A percentile compares a stretch with the other conserved stretches of the same genome.
Evolutionary conservation across 1,140 invertebrate genomes (phyloP).

Genomic region (Stenopsyche tienmushanensis): DNA sequence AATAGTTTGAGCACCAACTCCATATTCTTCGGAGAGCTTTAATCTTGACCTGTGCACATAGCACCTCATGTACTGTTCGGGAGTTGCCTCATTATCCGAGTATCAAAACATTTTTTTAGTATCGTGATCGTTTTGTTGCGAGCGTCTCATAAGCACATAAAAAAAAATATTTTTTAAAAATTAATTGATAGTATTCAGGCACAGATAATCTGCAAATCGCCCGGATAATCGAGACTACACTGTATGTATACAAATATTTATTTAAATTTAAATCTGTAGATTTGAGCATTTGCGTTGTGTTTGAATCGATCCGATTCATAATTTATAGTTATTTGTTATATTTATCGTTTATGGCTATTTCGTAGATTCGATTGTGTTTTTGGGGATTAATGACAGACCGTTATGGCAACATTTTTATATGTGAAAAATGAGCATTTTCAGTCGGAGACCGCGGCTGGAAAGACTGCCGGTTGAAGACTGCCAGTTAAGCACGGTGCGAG

Average conservation of each 20-base stretch:
- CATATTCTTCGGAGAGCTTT: too few species aligned
- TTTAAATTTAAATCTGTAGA: background rate
- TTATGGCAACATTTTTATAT: background rate
- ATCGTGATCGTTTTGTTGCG: too few species aligned
- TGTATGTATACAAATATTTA: background rate
- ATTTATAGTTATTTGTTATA: background rate
- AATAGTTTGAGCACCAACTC: too few species aligned
- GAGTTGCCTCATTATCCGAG: too few species aligned
- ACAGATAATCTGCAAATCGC: too few species aligned
- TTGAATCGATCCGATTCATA: background rate
- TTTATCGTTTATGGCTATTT: background rate
- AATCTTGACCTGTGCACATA: too few species aligned
- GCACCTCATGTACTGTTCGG: too few species aligned
- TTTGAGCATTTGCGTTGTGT: background rate
- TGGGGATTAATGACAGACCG: background rate
- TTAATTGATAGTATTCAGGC: too few species aligned
- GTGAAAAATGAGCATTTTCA: background rate
- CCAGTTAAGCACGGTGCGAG: constrained; percentile 5
- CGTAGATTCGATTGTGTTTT: background rate
- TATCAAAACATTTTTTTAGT: too few species aligned
- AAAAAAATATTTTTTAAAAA: too few species aligned
- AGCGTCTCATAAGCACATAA: too few species aligned
- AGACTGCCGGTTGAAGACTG: too few species aligned
- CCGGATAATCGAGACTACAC: background rate
- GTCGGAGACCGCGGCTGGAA: background rate